phyloP scores from a whole-genome alignment of 2,113 vertebrate species.

The Paramormyrops kingsleyae region DNA sequence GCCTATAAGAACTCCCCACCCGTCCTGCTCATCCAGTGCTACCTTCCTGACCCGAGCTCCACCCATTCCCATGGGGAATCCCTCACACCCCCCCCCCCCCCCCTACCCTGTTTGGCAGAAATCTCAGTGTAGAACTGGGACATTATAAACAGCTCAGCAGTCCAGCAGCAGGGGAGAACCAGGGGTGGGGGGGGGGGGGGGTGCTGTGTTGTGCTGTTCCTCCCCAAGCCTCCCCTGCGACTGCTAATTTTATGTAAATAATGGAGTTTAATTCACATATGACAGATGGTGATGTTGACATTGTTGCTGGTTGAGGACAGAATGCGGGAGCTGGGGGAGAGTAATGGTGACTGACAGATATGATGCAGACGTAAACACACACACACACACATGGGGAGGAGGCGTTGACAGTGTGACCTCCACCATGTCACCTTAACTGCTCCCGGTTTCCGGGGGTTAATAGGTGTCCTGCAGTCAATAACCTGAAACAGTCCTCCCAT shows the following conservation, averaged over 20 bases:
- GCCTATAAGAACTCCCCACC: neutral
- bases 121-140: neutral
- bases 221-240: neutral
- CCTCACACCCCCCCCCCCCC: neutral
- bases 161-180: neutral
- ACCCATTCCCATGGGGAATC: neutral
- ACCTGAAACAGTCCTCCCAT: neutral
- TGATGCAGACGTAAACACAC: neutral
- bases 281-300: conserved; percentile 5
- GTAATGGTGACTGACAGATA: neutral
- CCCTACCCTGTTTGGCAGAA: neutral
- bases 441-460: conserved; percentile 17
- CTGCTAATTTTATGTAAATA: conserved; percentile 15
- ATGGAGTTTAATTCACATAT: neutral
- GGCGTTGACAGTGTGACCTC: neutral
- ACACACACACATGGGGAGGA: neutral
- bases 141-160: neutral
- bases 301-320: neutral
- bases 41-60: neutral
- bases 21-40: neutral
- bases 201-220: neutral
- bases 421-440: neutral
- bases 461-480: conserved; percentile 8
- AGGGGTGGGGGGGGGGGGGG: neutral
- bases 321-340: neutral